Base-by-base conservation (phyloP, 2,888 invertebrate genomes). In the Agrypnus murinus region DNA sequence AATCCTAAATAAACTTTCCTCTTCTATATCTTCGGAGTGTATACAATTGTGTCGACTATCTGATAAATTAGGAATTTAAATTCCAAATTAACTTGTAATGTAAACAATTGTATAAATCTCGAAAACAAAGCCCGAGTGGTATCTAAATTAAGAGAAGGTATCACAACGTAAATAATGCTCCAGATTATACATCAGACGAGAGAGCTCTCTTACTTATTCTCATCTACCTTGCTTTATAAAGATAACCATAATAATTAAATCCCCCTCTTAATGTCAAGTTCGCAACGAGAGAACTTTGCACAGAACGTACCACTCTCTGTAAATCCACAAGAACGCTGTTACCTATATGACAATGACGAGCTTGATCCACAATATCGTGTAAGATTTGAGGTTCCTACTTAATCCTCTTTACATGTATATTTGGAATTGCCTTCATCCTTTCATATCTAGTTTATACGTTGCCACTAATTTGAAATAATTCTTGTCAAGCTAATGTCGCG, bases 71-170 rank as follows among this genome's bases (percentile, higher is more conserved):
- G 80, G 81, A 84, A 84, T 85, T 84, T 84, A 84, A 84, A 84
- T 84, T 84, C 83, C 80, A 83, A 85, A 85, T 85, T 84, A 85
- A 85, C 84, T 84, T 81, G 83, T 81, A 83, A 83, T 84, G 84
- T 84, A 84, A 85, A 85, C 85, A 85, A 84, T 85, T 84, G 84
- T 83, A 83, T 84, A 84, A 84, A 84, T 84, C 84, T 82, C 78
- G 81, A 79, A 81, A 82, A 84, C 83, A 84, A 84, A 82, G 82
- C 81, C 78, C 67, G 78, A 79, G 81, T 80, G 81, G 81, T 81
- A 82, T 81, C 81, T 79, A 81, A 83, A 82, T 83, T 81, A 82
- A 79, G 78, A 80, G 80, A 80, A 78, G 75, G 76, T 75, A 77
- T 74, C 75, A 72, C 75, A 74, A 77, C 80, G 80, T 81, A 82